Evolutionary conservation across 2,888 invertebrate genomes (phyloP).

Genomic region (Erebia epiphron): DNA sequence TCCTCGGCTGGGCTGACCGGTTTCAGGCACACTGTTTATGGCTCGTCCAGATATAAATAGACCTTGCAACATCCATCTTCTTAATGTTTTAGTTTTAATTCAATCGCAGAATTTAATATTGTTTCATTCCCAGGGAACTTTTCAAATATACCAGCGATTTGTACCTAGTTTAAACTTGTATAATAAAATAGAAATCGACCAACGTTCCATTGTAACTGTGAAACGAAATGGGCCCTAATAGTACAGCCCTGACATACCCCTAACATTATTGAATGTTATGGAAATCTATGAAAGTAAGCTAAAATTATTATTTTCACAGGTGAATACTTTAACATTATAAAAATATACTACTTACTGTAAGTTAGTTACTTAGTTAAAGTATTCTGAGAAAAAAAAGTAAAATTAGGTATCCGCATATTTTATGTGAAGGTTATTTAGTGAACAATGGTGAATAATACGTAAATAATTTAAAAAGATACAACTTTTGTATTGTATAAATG

Average conservation of each 20-base stretch:
- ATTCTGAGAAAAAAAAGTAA: not conserved
- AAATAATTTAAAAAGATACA: not conserved
- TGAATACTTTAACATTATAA: not conserved
- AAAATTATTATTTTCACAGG: not conserved
- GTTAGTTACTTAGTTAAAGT: not conserved
- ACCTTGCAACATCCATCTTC: conserved; percentile 75
- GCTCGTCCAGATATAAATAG: conserved; percentile 80
- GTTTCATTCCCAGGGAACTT: not conserved
- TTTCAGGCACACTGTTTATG: conserved; percentile 73
- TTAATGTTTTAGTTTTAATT: conserved; percentile 63
- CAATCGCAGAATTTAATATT: conserved; percentile 48
- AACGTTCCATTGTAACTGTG: not conserved
- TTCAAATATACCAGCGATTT: not conserved
- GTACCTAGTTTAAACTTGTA: not conserved
- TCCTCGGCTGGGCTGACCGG: conserved; percentile 75
- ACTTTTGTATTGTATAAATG: not conserved
- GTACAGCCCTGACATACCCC: not conserved
- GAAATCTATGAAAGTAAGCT: not conserved
- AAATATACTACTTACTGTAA: not conserved
- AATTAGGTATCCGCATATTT: not conserved
- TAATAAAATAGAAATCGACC: not conserved
- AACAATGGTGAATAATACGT: not conserved
- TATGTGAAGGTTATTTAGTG: not conserved
- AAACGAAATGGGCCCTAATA: not conserved
- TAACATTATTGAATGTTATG: not conserved